These are phyloP conservation scores for Euzophera pinguis DNA, from an alignment of 2,888 invertebrate species.

Conservation along the genomic window DNA sequence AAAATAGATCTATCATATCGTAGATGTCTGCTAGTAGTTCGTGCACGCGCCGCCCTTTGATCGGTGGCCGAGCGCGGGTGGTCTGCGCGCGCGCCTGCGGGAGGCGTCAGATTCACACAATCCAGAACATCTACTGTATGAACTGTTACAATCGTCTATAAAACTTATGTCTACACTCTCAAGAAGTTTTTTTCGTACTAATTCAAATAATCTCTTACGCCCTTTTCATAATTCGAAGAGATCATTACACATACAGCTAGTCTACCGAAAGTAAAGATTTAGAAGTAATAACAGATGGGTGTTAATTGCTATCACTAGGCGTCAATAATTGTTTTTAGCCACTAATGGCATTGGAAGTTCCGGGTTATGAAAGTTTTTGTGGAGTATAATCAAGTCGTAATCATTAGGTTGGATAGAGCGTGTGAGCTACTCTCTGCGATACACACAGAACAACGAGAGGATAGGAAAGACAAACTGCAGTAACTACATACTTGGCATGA, in stretches of 20 bases:
- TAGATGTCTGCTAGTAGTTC: conserved; percentile 29
- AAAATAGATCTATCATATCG: too few relatives aligned
- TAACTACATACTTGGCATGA: too few relatives aligned
- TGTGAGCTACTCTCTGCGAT: conserved; percentile 61
- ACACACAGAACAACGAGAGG: not conserved
- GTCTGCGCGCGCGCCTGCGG: conserved; percentile 57
- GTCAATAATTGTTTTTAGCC: conserved; percentile 74
- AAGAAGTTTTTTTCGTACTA: conserved; percentile 38
- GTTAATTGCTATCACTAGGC: conserved; percentile 77
- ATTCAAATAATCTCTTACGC: conserved; percentile 26
- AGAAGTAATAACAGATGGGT: conserved; percentile 72
- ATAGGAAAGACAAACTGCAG: not conserved
- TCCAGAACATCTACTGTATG: conserved; percentile 41
- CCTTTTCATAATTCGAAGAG: conserved; percentile 37
- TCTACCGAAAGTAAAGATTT: conserved; percentile 67
- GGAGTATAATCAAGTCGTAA: conserved; percentile 72
- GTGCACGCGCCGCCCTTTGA: conserved; percentile 53
- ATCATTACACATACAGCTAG: conserved; percentile 58
- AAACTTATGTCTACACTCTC: conserved; percentile 33
- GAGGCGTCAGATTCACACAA: conserved; percentile 70
- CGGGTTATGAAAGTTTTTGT: conserved; percentile 76
- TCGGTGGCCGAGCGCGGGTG: conserved; percentile 68
- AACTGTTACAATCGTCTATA: conserved; percentile 27
- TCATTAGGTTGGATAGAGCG: conserved; percentile 69
- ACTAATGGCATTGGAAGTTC: conserved; percentile 71